Evolutionary conservation across 2,888 invertebrate genomes (phyloP).

Genomic region (Eupithecia dodoneata): DNA sequence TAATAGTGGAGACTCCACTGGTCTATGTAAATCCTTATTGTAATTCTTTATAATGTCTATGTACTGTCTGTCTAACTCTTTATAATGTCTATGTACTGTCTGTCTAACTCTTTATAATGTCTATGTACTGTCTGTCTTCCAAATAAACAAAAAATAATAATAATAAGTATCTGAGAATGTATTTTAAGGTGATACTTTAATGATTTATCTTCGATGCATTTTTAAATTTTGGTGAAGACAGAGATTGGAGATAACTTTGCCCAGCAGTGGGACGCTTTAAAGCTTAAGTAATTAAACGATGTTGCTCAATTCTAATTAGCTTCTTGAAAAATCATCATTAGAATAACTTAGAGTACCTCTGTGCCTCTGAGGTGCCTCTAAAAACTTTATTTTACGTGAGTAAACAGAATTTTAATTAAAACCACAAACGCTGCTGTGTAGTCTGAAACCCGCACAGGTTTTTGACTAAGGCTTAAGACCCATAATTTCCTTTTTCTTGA

Average conservation of each 20-base stretch:
- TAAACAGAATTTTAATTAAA: conserved; percentile 22
- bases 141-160: no score
- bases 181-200: not conserved
- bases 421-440: conserved; percentile 1
- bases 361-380: not conserved
- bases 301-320: not conserved
- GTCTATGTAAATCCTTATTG: no score
- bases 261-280: not conserved
- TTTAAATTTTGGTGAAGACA: not conserved
- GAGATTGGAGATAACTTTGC: not conserved
- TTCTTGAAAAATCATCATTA: not conserved
- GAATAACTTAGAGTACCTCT: not conserved
- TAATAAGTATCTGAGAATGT: not conserved
- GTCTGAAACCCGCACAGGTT: conserved; percentile 15
- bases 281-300: not conserved
- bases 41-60: no score
- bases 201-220: not conserved
- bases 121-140: no score
- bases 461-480: no score
- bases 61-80: no score
- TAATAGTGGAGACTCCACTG: no score
- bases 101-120: no score
- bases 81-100: no score
- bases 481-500: conserved; percentile 6
- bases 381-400: not conserved